Conservation (phyloP, 2,113 vertebrate species). For the Microtus pennsylvanicus region DNA sequence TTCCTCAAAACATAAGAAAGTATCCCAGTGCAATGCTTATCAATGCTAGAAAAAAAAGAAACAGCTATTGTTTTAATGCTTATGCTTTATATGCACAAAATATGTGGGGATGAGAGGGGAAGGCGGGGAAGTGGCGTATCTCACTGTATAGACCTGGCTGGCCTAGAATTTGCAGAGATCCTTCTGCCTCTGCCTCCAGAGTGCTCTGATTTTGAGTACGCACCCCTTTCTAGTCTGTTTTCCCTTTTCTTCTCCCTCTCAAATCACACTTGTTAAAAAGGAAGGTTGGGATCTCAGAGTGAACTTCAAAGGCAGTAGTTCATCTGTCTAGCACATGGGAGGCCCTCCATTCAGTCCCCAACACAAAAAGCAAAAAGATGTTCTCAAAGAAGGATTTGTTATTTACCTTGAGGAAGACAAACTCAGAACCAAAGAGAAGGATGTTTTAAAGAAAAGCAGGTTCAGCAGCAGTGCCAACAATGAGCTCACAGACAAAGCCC, state of each 20-base stretch:
- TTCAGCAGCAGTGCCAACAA: not conserved
- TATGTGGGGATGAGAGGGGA: not conserved
- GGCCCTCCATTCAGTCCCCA: not conserved
- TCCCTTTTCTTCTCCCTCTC: not conserved
- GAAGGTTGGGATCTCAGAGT: not conserved
- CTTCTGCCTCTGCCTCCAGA: not conserved
- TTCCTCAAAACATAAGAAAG: not conserved
- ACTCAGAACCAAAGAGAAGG: not conserved
- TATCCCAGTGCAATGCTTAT: not conserved
- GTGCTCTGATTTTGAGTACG: not conserved
- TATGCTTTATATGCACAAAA: not conserved
- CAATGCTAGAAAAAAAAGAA: not conserved
- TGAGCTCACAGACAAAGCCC: not conserved
- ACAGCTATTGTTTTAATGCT: not conserved
- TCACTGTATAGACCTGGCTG: not conserved
- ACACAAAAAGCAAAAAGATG: not conserved
- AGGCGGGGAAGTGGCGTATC: not conserved
- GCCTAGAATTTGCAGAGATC: not conserved
- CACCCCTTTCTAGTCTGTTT: not conserved
- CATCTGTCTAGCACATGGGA: not conserved
- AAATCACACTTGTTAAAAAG: not conserved
- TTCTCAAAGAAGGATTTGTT: not conserved
- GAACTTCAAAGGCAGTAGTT: no score
- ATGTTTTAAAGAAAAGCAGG: not conserved
- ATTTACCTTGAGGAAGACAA: constrained; percentile 33